Evolutionary conservation across 2,113 vertebrate species (phyloP), one percentile per base, ranked within the genome.

Genomic region (Apodemus sylvaticus): DNA sequence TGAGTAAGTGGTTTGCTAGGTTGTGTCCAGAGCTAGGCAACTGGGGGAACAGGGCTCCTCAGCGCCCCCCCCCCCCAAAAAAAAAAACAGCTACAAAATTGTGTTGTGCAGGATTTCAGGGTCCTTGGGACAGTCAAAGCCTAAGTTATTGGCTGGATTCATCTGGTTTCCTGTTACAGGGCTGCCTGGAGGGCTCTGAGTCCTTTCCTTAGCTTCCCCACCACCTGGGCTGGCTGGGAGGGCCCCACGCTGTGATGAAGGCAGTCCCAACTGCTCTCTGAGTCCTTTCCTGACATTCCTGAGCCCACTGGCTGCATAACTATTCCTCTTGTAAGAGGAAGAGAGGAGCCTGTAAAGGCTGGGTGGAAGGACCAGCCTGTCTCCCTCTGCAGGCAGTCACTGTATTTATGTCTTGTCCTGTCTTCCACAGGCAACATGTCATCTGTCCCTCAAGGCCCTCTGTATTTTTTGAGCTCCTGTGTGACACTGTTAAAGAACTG

Each of bases 1-100:
- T 89, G 94, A 95, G 89, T 93, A 95, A 94, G 90, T 68, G 90
- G 86, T 95, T 95, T 95, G 92, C 93, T 93, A 66, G 93, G 88
- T 24, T 89, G 96, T 90, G 89, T 94, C 93, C 24, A 0, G 3
- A 77, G 90, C 77, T 19, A 86, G 77, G 85, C 91, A 82, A 19
- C 85, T 87, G 36, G 20, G 14, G 90, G 83, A 22, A 9, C 64
- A 5, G 86, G 16, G 31, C 64, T 5, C 64, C 31, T 12, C 64
- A 48, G 45, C 45, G 45, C 45, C 3, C 64, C 5, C 64, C 29
- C 31, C 62, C 26, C 26, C n/a, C 12, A 20, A n/a, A 71, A 71
- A 34, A 60, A 58, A 74, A 22, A 42, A 60, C 36, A 77, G 89
- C 70, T 71, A 95, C 79, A 62, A 60, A 60, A 51, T 29, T 73